These are phyloP conservation scores for Tachysurus vachellii DNA, from an alignment of 2,113 vertebrate species.

Conservation along the genomic window DNA sequence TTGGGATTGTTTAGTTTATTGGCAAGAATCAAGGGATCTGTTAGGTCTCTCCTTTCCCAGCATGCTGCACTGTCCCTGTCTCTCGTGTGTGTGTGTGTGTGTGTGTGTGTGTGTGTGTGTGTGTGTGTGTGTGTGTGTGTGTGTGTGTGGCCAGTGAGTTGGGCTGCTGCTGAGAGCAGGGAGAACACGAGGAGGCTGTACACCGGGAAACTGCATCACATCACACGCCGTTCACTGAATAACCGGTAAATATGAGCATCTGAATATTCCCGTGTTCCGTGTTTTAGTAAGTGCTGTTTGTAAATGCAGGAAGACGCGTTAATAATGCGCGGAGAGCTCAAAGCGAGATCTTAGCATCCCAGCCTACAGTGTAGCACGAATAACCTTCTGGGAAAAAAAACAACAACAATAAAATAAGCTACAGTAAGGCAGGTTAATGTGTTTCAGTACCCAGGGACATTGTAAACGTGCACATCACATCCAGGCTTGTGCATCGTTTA, in stretches of 20 bases:
- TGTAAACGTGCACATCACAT: background rate
- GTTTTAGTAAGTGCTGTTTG: background rate
- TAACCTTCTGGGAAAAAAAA: background rate
- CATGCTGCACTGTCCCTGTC: constrained; percentile 11
- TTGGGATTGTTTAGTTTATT: background rate
- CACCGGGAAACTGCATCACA: constrained; percentile 24
- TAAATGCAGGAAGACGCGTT: background rate
- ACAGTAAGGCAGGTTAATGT: background rate
- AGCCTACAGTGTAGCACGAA: background rate
- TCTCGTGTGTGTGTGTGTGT: background rate
- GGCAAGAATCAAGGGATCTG: background rate
- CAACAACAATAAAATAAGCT: too few relatives aligned
- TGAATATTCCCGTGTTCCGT: background rate
- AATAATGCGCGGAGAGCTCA: background rate
- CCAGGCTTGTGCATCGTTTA: background rate
- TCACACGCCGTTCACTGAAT: background rate
- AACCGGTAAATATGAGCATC: constrained; percentile 28
- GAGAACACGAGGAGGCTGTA: constrained; percentile 15
- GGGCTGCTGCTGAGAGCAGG: constrained; percentile 9
- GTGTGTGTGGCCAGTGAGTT: background rate
- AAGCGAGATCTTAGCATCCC: constrained; percentile 18
- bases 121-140: background rate
- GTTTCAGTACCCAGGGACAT: too few relatives aligned
- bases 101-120: constrained; percentile 3
- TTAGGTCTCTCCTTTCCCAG: background rate